Percentiles rank a stretch among this genome's conserved stretches.
Conservation (phyloP, 2,888 invertebrate genomes). For the Caenorhabditis auriculariae region DNA sequence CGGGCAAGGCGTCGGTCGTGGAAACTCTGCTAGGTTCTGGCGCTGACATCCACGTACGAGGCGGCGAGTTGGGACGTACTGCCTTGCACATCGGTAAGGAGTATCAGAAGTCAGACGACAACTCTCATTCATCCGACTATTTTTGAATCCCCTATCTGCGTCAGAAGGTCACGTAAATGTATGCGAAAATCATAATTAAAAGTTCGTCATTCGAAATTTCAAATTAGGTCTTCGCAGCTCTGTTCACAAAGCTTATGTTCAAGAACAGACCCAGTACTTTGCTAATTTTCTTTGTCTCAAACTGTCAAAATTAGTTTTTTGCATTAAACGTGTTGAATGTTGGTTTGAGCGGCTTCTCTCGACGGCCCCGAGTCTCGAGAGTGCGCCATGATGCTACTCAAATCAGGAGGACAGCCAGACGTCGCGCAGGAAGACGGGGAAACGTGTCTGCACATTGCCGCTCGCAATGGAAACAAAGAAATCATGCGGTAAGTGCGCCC, state of each 20-base stretch:
- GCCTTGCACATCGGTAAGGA: constrained; percentile 87
- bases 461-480: constrained; percentile 84
- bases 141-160: no score
- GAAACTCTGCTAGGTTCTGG: constrained; percentile 82
- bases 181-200: no score
- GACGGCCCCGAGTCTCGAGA: constrained; percentile 75
- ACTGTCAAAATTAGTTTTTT: background rate
- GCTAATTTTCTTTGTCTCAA: background rate
- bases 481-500: constrained; percentile 69
- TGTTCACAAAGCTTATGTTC: background rate
- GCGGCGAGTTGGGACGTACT: constrained; percentile 78
- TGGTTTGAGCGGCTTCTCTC: constrained; percentile 41
- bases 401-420: constrained; percentile 95
- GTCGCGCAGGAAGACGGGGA: constrained; percentile 89
- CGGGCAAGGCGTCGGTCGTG: constrained; percentile 64
- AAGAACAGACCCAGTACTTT: background rate
- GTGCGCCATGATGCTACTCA: constrained; percentile 93
- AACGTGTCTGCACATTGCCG: constrained; percentile 94
- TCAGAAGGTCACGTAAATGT: no score
- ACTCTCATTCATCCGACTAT: background rate
- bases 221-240: no score
- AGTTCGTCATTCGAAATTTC: no score
- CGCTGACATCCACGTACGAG: constrained; percentile 91
- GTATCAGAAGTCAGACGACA: constrained; percentile 67
- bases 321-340: background rate